These are phyloP conservation scores for Poeciliopsis occidentalis DNA, from an alignment of 2,113 vertebrate genomes.

Conservation along the genomic window DNA sequence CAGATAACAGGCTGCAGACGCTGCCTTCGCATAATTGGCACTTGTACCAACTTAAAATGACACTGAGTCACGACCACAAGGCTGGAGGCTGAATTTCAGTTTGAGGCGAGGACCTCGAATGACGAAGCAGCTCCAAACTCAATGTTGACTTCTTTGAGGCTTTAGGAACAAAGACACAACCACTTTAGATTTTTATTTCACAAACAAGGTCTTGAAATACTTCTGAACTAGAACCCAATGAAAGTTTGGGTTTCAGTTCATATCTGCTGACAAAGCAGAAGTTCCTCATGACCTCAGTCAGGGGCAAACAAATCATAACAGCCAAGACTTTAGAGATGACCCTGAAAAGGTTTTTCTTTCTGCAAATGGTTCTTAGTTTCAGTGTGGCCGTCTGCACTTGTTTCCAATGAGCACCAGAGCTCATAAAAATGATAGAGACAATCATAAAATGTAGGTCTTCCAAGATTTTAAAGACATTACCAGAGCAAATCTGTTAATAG, in stretches of 20 bases:
- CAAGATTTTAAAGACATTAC: no score
- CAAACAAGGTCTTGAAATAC: background rate
- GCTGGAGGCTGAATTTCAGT: conserved; percentile 18
- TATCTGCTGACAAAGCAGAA: conserved; percentile 21
- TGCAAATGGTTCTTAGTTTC: background rate
- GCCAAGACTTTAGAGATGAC: background rate
- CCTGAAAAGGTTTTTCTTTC: background rate
- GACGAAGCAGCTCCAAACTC: conserved; percentile 1
- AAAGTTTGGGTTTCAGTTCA: background rate
- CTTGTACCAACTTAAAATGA: conserved; percentile 28
- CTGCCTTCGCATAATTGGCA: conserved; percentile 4
- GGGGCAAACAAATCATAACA: conserved; percentile 6
- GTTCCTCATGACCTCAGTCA: background rate
- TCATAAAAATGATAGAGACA: background rate
- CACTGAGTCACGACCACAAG: conserved; percentile 34
- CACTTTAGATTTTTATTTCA: background rate
- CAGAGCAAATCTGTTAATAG: background rate
- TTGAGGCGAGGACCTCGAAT: conserved; percentile 6
- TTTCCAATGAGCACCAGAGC: background rate
- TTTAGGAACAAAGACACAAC: background rate
- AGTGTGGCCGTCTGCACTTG: background rate
- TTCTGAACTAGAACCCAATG: background rate
- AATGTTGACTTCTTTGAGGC: background rate
- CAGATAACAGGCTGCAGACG: conserved; percentile 15
- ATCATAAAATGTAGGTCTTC: no score